Evolutionary conservation across 35 echinoderm and acorn worm genomes (phyloP).

Genomic region (Ophiothrix spiculata): DNA sequence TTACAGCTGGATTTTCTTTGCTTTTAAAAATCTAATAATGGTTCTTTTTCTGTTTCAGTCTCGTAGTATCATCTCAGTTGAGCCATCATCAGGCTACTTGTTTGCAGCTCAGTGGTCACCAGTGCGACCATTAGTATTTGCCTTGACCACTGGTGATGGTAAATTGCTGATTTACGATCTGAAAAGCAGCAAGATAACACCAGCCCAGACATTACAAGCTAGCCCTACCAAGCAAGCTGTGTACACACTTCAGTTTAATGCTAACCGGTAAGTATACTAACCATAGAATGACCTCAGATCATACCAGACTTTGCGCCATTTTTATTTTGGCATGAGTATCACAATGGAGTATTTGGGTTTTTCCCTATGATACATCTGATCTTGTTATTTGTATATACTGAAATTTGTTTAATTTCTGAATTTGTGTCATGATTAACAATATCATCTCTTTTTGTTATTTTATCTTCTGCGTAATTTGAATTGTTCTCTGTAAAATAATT

Average conservation of each 20-base stretch:
- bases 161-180: constrained; percentile 87
- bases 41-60: constrained; percentile 39
- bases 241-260: constrained; percentile 75
- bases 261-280: constrained; percentile 57
- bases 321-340: neutral
- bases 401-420: no score
- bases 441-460: no score
- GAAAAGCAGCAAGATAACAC: constrained; percentile 66
- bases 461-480: no score
- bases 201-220: constrained; percentile 66
- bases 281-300: constrained; percentile 25
- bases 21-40: neutral
- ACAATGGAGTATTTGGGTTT: no score
- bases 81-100: constrained; percentile 72
- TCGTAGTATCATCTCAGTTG: constrained; percentile 64
- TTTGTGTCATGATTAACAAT: no score
- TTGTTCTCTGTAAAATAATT: no score
- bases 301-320: neutral
- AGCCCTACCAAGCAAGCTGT: constrained; percentile 66
- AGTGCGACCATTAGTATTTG: constrained; percentile 91
- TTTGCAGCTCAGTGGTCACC: constrained; percentile 92
- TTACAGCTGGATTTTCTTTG: neutral
- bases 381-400: neutral
- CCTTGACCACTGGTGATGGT: constrained; percentile 65
- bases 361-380: neutral